phyloP scores from a whole-genome alignment of 2,113 vertebrate genomes.

The Apodemus sylvaticus region DNA sequence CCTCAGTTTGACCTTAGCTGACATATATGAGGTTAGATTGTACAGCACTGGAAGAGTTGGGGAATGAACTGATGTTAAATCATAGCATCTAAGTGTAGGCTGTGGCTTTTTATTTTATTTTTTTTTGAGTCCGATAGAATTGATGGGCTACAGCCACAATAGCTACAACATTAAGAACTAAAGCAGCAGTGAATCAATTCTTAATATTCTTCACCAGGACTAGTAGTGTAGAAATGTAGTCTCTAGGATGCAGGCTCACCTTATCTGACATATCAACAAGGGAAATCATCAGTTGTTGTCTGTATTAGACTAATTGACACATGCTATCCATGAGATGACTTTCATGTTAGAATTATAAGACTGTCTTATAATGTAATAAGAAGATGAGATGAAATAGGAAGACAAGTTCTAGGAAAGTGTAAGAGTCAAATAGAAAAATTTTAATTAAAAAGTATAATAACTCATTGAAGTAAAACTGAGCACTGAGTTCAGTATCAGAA shows the following conservation, averaged over 20 bases:
- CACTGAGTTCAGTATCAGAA: not conserved
- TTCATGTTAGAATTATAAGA: not conserved
- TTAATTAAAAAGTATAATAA: slow-evolving; percentile 10
- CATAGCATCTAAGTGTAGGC: not conserved
- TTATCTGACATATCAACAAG: not conserved
- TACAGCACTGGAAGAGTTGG: not conserved
- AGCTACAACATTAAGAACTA: not conserved
- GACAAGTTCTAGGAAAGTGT: not conserved
- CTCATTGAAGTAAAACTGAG: not conserved
- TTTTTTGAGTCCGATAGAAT: not conserved
- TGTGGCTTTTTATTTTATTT: not conserved
- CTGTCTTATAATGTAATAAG: not conserved
- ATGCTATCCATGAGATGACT: not conserved
- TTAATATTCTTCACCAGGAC: not conserved
- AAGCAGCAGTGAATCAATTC: not conserved
- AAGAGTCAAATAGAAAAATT: not conserved
- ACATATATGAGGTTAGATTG: not conserved
- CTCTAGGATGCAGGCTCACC: not conserved
- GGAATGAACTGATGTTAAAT: slow-evolving; percentile 13
- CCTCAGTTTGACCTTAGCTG: not conserved
- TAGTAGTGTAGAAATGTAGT: not conserved
- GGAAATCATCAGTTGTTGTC: not conserved
- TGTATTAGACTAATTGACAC: not conserved
- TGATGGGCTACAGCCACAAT: not conserved
- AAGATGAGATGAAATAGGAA: not conserved